A percentile compares a stretch with the other conserved stretches of the same genome.
Evolutionary conservation across 2,888 invertebrate species (phyloP).

Genomic region (Bombylius discolor): DNA sequence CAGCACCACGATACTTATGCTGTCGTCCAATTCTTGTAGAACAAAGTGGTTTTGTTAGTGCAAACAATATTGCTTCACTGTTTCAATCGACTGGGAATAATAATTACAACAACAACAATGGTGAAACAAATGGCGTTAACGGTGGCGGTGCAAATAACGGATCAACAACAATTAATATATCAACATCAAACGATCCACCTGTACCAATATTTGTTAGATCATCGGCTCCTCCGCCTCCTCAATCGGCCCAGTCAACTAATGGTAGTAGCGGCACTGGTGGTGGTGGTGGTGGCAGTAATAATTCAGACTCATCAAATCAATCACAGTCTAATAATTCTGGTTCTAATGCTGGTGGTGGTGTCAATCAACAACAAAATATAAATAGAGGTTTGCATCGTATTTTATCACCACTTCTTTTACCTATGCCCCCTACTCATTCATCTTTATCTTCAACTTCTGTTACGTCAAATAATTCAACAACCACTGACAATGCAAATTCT

Average conservation of each 20-base stretch:
- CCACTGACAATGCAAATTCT: conserved; percentile 1
- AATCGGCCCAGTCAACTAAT: conserved; percentile 4
- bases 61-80: conserved; percentile 24
- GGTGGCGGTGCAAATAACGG: too few relatives aligned
- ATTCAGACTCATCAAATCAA: background rate
- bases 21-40: conserved; percentile 61
- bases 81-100: conserved; percentile 14
- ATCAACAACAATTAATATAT: background rate
- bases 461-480: conserved; percentile 4
- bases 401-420: background rate
- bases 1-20: conserved; percentile 54
- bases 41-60: conserved; percentile 41
- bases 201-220: background rate
- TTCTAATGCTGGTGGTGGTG: too few relatives aligned
- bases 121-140: conserved; percentile 8
- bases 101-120: background rate
- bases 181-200: background rate
- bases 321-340: background rate
- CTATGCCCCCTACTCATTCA: background rate
- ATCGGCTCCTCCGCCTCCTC: conserved; percentile 14
- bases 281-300: too few relatives aligned
- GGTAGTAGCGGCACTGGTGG: too few relatives aligned
- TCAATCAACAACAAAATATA: background rate
- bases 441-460: too few relatives aligned
- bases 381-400: background rate